Percentiles rank a stretch among this genome's conserved stretches.
phyloP scores from a whole-genome alignment of 2,113 vertebrate genomes.

The Tenrec ecaudatus region DNA sequence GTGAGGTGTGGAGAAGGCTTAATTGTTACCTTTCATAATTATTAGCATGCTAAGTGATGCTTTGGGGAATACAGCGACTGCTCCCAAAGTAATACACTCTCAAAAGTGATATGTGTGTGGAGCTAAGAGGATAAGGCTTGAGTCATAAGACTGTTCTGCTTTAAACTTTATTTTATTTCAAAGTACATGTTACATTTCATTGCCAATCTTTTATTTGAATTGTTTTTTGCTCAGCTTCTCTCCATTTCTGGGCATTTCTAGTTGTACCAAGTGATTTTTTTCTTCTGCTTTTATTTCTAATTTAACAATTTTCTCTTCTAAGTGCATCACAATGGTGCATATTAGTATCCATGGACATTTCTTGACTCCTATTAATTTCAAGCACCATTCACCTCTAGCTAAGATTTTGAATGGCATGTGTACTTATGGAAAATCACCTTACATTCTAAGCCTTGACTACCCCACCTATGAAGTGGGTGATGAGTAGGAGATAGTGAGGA shows the following conservation, averaged over 20 bases:
- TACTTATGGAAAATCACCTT: not conserved
- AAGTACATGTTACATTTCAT: not conserved
- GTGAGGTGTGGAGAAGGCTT: not conserved
- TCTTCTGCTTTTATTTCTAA: not conserved
- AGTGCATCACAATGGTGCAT: not conserved
- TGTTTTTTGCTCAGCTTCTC: not conserved
- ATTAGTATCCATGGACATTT: not conserved
- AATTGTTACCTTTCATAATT: not conserved
- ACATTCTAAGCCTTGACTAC: not conserved
- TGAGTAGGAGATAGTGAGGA: not conserved
- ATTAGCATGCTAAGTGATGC: not conserved
- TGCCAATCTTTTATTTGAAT: not conserved
- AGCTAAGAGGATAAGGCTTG: not conserved
- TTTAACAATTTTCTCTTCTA: not conserved
- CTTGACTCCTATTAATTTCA: not conserved
- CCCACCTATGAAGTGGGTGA: not conserved
- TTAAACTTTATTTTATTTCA: not conserved
- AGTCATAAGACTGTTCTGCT: not conserved
- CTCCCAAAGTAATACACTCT: not conserved
- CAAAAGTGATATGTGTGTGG: not conserved
- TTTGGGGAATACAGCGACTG: conserved; percentile 10
- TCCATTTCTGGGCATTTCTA: not conserved
- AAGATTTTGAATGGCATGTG: not conserved
- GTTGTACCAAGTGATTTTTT: not conserved
- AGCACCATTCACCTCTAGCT: not conserved